A percentile compares a stretch with the other conserved stretches of the same genome.
phyloP scores from a whole-genome alignment of 1,140 invertebrate genomes.

The Neotoxoptera formosana region DNA sequence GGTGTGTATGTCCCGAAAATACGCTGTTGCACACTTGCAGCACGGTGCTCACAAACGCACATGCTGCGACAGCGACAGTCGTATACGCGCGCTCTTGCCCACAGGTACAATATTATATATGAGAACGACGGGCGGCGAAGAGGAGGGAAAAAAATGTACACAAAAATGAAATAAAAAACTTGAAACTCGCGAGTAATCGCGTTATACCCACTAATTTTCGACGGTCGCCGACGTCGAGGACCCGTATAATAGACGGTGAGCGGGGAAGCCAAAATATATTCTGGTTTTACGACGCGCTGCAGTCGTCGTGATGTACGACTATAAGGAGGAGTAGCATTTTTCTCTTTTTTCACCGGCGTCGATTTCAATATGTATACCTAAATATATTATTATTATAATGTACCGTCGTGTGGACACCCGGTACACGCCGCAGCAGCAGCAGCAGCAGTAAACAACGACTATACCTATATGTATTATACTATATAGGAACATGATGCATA shows the following conservation, averaged over 20 bases:
- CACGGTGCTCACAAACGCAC: neutral
- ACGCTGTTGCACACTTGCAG: neutral
- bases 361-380: neutral
- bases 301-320: neutral
- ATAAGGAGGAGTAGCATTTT: neutral
- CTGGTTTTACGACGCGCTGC: neutral
- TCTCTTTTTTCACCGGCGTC: neutral
- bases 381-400: neutral
- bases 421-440: neutral
- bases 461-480: neutral
- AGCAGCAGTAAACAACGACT: neutral
- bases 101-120: neutral
- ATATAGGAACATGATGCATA: neutral
- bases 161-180: neutral
- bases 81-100: neutral
- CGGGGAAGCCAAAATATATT: neutral
- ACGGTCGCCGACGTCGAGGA: neutral
- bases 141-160: too few species aligned
- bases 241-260: neutral
- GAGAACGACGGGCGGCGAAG: neutral
- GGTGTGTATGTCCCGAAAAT: constrained; percentile 29
- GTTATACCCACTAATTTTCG: constrained; percentile 35
- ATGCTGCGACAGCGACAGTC: neutral
- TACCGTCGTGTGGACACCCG: too few species aligned
- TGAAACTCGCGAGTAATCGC: constrained; percentile 24